phyloP scores from a whole-genome alignment of 2,797 vertebrate genomes.

The Pseudochirops corinnae region DNA sequence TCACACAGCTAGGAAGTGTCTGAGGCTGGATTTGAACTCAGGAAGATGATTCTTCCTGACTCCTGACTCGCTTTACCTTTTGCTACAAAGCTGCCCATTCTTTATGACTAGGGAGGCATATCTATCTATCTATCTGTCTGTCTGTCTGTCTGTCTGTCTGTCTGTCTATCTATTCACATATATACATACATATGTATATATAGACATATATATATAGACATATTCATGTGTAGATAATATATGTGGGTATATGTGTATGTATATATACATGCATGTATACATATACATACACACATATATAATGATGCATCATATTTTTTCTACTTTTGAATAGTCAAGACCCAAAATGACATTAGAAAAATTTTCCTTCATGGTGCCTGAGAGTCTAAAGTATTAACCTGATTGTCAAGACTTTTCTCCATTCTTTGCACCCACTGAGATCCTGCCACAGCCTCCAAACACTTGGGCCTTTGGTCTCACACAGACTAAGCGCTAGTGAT shows the following conservation, averaged over 20 bases:
- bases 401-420: conserved; percentile 37
- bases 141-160: not conserved
- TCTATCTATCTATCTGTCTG: accelerated
- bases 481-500: conserved; percentile 73
- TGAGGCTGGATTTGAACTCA: not conserved
- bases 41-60: not conserved
- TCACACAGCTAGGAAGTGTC: not conserved
- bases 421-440: conserved; percentile 13
- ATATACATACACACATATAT: too few relatives aligned
- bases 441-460: conserved; percentile 41
- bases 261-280: too few relatives aligned
- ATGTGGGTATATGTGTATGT: too few relatives aligned
- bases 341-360: conserved; percentile 67
- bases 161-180: not conserved
- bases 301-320: conserved; percentile 50
- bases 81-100: not conserved
- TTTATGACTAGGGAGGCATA: not conserved
- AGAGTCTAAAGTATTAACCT: conserved; percentile 67
- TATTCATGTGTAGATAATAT: too few relatives aligned
- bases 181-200: too few relatives aligned
- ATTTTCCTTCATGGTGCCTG: conserved; percentile 67
- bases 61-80: not conserved
- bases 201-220: accelerated
- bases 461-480: conserved; percentile 61
- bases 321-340: conserved; percentile 62